Base-by-base conservation (phyloP, 1,140 invertebrate genomes). In the Drepana arcuata region DNA sequence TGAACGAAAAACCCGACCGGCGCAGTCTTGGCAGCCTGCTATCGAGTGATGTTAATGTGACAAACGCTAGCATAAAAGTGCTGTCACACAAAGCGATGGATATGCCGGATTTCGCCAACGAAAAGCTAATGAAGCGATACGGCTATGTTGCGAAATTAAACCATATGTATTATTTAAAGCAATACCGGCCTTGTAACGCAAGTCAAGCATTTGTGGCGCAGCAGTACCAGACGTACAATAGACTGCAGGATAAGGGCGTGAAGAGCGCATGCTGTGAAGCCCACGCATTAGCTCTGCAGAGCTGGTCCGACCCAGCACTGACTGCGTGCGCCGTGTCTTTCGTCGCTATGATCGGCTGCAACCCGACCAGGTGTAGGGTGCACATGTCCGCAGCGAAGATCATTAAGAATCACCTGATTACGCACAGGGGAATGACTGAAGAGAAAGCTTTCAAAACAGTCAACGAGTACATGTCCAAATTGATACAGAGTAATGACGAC, bases 171-270 rank as follows among this genome's bases (percentile, higher is more conserved):
- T 90, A 89, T 72, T 63, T 91, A 15, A 89, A 87, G 47, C 86
- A 90, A 69, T 85, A 84, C 25, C 79, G 89, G 15, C 88, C 89
- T 7, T 86, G 85, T 52, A 88, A 88, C 67, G 89, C 89, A 9
- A 81, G 78, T 37, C 84, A 85, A 54, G 68, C 75, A 6, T 84
- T 85, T 49, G 66, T 85, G 2, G 57, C 80, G 2, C 70, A 85
- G 36, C 70, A 83, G 35, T 83, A 85, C 55, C 67, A 81, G 35
- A 67, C 59, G 23, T 84, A 77, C 45, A 81, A 82, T 53, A 62
- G 80, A 7, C 43, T 78, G 9, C 79, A 84, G 40, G 70, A 78
- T 10, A 84, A 82, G 30, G 67, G 75, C 25, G 70, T 84, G 21
- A 85, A 84, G 39, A 84, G 87, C 57, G 85, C 85, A 7, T 85